phyloP scores from a whole-genome alignment of 2,888 invertebrate species.

The Microchrysa polita region DNA sequence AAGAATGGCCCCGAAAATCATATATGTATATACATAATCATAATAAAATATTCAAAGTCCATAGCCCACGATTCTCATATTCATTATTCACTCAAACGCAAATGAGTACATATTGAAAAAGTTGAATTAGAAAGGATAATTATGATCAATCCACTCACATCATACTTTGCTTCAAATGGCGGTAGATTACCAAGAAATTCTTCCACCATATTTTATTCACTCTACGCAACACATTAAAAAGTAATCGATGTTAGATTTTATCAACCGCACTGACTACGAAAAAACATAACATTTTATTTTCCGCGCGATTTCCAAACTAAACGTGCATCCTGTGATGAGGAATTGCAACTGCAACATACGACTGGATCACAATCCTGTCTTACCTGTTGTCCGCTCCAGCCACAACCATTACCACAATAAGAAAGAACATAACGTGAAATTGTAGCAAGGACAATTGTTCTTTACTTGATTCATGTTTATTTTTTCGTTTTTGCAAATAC shows the following conservation, averaged over 20 bases:
- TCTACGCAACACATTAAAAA: conserved; percentile 44
- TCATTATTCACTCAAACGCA: neutral
- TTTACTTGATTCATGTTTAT: neutral
- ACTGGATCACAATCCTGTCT: neutral
- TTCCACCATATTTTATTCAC: conserved; percentile 58
- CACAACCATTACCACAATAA: neutral
- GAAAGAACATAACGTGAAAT: neutral
- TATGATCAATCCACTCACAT: conserved; percentile 49
- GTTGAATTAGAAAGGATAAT: conserved; percentile 18
- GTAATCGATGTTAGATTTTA: too few species aligned
- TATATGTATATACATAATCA: too few species aligned
- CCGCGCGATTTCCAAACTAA: too few species aligned
- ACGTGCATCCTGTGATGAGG: neutral
- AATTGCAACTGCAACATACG: neutral
- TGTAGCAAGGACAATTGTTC: conserved; percentile 17
- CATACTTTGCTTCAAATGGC: conserved; percentile 55
- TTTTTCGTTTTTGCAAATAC: too few species aligned
- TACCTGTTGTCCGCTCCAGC: conserved; percentile 26
- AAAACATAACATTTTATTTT: too few species aligned
- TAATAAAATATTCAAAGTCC: too few species aligned
- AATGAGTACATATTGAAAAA: neutral
- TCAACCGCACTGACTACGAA: too few species aligned
- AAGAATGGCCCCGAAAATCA: too few species aligned
- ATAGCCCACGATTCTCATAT: too few species aligned
- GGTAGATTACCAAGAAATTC: conserved; percentile 64